Evolutionary conservation across 2,113 vertebrate species (phyloP).

Genomic region (Neotragus pygmaeus): DNA sequence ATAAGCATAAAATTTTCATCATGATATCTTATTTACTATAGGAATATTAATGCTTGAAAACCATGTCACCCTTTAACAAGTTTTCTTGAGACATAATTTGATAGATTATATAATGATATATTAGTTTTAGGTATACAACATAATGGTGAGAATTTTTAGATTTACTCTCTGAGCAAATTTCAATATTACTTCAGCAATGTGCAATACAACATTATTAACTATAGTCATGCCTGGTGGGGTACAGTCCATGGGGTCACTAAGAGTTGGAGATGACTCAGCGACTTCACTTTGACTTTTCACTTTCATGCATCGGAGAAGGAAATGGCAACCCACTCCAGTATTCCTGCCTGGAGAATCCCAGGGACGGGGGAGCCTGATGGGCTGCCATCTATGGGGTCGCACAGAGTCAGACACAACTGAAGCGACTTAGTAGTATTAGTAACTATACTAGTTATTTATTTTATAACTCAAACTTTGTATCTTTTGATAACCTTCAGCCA

Average conservation of each 20-base stretch:
- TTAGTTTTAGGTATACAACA: not conserved
- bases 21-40: not conserved
- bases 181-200: not conserved
- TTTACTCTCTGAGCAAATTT: not conserved
- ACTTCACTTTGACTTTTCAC: too few species aligned
- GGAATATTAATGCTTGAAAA: not conserved
- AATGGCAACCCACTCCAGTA: too few species aligned
- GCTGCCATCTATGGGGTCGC: too few species aligned
- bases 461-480: not conserved
- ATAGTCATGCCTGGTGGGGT: not conserved
- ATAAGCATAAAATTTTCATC: not conserved
- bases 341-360: too few species aligned
- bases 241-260: too few species aligned
- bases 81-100: not conserved
- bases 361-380: too few species aligned
- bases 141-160: not conserved
- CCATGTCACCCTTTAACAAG: not conserved
- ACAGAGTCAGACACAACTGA: too few species aligned
- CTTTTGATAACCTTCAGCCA: not conserved
- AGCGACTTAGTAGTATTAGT: too few species aligned
- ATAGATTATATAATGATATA: not conserved
- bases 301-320: too few species aligned
- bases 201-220: not conserved
- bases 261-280: too few species aligned
- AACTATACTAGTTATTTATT: not conserved